Evolutionary conservation across 2,113 vertebrate genomes (phyloP), one percentile per base, ranked within the genome.

Genomic region (Perca schrenkii): DNA sequence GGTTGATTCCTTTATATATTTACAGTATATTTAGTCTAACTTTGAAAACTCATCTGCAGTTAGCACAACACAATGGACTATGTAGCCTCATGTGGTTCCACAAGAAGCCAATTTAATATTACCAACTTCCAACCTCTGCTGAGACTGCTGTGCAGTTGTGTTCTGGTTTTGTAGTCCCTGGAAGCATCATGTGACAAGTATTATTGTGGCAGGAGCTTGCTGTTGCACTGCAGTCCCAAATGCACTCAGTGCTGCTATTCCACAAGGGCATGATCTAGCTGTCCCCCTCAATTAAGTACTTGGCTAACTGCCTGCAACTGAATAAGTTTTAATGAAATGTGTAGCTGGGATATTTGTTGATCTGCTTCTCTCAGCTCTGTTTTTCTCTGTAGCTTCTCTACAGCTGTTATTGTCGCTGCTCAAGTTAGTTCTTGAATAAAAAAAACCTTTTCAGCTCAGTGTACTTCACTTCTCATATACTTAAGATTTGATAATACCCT

Each of bases 161-260:
- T 80, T 88, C 82, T 72, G 74, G 64, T 84, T 87, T 76, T 77
- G 21, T 74, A 52, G 50, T 84, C 79, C 80, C 88, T 88, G 74
- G 83, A 85, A 90, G 83, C 86, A 21, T 82, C 79, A 66, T 77
- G 72, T 89, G 81, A 91, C 83, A 76, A 64, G 72, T 68, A 53
- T 57, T 80, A 50, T 70, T 83, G 77, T 92, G 91, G 88, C 89
- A 89, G 82, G 65, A 83, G 74, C 86, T 86, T 86, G 88, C 75
- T 82, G 79, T 90, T 88, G 74, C 50, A 34, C 82, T 70, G 80
- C 79, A 73, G 53, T 87, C 87, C 86, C 89, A 80, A 85, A 82
- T 88, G 79, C 63, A 89, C 83, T 85, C 71, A 60, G 46, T 57
- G 54, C 66, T 89, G 74, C 62, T 63, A 13, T 85, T 79, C 72